Base-by-base conservation (phyloP, 2,888 invertebrate genomes). In the Venusia cambrica region DNA sequence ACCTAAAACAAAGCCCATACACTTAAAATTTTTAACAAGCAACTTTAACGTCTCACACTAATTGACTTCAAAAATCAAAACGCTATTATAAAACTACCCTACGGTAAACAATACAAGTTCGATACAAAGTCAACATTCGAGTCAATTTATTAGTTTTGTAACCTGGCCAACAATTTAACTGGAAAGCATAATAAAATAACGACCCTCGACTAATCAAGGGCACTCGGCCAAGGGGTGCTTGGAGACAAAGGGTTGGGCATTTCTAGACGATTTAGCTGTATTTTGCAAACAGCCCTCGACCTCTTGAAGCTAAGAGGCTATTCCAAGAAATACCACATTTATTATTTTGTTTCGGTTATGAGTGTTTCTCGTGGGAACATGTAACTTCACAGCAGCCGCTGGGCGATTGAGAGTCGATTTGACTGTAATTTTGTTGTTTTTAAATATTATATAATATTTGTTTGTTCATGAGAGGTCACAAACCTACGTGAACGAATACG, bases 261-360 rank as follows among this genome's bases (percentile, higher is more conserved):
- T 66, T 62, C 66, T 61, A 66, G 65, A 67, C 66, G 61, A 73
- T 79, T 83, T 72, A 73, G 63, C 63, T 60, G 67, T 81, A 80
- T 83, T 83, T 84, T 78, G 80, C 69, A 83, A 83, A 83, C 84
- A 83, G 60, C 73, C 51, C 77, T 73, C 51, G 36, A 56, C 46
- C 44, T 16, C 30, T 14, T n/a, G 18, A 10, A 8, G 15, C 6
- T 57, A 60, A 77, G 70, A 50, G 59, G 58, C 54, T 51, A 62
- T 65, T n/a, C n/a, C n/a, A n/a, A n/a, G 43, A 51, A 60, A 67
- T 62, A 70, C 66, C 70, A 63, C 61, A 48, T 57, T 62, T 59
- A 59, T 45, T 54, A 62, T 58, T 72, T 69, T 73, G 74, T 73
- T 67, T 65, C 51, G 45, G 49, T 59, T 57, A 45, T 25, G 26